Percentiles rank a stretch among this genome's conserved stretches.
phyloP scores from a whole-genome alignment of 2,113 vertebrate genomes.

The Myanophis thanlyinensis region DNA sequence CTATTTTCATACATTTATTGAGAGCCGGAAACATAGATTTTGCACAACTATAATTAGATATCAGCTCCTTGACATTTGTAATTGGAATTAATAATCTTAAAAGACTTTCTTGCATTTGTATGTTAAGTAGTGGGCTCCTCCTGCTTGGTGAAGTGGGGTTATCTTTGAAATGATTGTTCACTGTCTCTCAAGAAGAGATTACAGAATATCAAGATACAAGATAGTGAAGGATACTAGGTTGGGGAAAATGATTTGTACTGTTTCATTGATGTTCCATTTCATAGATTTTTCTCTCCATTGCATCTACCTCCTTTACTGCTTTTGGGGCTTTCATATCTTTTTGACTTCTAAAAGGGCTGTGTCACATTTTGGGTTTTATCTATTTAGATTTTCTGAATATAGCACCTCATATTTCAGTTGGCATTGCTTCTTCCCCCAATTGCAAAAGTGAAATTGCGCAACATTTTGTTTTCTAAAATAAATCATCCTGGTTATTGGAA shows the following conservation, averaged over 20 bases:
- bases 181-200: not conserved
- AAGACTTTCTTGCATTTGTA: not conserved
- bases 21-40: not conserved
- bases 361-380: not conserved
- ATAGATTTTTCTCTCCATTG: not conserved
- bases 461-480: not conserved
- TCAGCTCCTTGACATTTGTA: not conserved
- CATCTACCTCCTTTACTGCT: not conserved
- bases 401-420: not conserved
- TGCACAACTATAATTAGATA: not conserved
- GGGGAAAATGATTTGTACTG: not conserved
- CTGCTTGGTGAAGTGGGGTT: not conserved
- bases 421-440: not conserved
- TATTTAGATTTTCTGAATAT: not conserved
- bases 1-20: not conserved
- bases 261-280: not conserved
- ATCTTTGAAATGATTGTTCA: not conserved
- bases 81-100: not conserved
- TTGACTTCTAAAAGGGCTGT: not conserved
- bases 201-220: not conserved
- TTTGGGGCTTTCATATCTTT: not conserved
- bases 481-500: not conserved
- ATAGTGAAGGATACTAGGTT: not conserved
- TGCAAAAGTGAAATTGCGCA: not conserved
- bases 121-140: not conserved